These are phyloP conservation scores for Cephus sareptanus DNA, from an alignment of 2,888 invertebrate species.

Conservation along the genomic window DNA sequence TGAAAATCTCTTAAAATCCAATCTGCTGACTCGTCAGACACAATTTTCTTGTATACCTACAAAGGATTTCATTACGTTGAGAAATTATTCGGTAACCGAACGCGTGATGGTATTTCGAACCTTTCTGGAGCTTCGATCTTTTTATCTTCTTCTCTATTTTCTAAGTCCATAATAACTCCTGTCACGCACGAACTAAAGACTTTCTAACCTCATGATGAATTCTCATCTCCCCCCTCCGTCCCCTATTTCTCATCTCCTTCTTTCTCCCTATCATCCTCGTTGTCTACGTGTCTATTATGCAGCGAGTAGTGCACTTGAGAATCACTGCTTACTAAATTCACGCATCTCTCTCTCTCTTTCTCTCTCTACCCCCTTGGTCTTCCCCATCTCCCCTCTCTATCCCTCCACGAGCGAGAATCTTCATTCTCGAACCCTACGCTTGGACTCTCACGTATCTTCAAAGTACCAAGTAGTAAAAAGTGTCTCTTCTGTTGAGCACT, in stretches of 20 bases:
- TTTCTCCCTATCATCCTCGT: background rate
- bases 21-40: background rate
- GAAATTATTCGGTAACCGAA: background rate
- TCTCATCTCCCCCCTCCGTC: slow-evolving; percentile 25
- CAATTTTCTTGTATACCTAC: background rate
- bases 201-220: slow-evolving; percentile 23
- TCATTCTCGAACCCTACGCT: background rate
- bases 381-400: background rate
- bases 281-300: background rate
- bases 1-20: background rate
- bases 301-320: background rate
- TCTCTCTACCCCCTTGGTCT: too few species aligned
- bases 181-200: slow-evolving; percentile 36
- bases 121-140: slow-evolving; percentile 20
- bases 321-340: background rate
- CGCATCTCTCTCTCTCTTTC: background rate
- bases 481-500: background rate
- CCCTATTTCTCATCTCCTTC: slow-evolving; percentile 20
- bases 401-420: background rate
- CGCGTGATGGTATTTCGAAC: slow-evolving; percentile 24
- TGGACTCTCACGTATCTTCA: background rate
- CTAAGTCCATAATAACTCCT: slow-evolving; percentile 29
- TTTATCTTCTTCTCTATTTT: slow-evolving; percentile 15
- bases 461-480: background rate
- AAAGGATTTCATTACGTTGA: background rate